These are phyloP conservation scores for Laothoe populi DNA, from an alignment of 2,888 invertebrate species.

Conservation along the genomic window DNA sequence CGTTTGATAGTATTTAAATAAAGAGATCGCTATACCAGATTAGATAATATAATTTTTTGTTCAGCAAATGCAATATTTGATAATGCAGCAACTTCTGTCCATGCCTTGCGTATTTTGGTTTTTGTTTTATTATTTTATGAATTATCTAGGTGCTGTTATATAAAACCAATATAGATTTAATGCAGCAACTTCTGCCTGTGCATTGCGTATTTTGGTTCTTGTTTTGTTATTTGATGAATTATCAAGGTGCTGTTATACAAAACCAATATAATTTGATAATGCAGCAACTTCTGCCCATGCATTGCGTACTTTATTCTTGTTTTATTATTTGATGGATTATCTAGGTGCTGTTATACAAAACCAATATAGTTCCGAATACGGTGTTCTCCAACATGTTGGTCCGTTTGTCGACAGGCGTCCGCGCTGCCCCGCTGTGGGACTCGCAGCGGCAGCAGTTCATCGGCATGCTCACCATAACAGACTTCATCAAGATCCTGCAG, in stretches of 20 bases:
- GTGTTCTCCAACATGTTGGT: conserved; percentile 10
- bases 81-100: neutral
- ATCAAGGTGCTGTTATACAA: too few species aligned
- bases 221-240: too few species aligned
- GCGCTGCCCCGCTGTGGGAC: conserved; percentile 99
- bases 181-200: neutral
- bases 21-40: too few species aligned
- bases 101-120: conserved; percentile 34
- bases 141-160: too few species aligned
- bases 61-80: neutral
- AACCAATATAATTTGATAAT: too few species aligned
- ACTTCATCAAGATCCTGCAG: conserved; percentile 99
- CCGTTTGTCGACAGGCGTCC: conserved; percentile 87
- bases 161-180: too few species aligned
- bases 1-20: conserved; percentile 33
- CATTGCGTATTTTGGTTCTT: conserved; percentile 36
- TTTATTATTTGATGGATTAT: neutral
- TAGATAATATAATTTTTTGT: neutral
- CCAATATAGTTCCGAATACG: neutral
- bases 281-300: neutral
- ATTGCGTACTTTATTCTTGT: conserved; percentile 36
- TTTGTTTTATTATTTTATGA: conserved; percentile 27
- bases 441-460: conserved; percentile 95
- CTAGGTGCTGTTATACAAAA: neutral
- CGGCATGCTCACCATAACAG: conserved; percentile 99